Base-by-base conservation (phyloP, 1,140 invertebrate species). In the Bombus cullumanus region DNA sequence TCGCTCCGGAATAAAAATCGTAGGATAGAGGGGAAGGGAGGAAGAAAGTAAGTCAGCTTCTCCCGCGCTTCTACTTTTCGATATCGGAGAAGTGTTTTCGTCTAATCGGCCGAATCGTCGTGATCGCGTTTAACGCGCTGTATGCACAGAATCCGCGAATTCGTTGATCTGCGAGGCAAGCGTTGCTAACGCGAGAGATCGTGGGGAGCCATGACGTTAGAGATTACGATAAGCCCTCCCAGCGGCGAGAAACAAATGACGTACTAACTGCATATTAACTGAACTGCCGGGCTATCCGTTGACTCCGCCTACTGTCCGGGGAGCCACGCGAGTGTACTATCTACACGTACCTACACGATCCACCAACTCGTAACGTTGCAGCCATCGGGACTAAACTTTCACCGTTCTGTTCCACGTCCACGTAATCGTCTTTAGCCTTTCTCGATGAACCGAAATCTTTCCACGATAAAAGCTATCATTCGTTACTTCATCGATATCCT, bases 251-350 rank as follows among this genome's bases (percentile, higher is more conserved):
- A 92, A 92, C 88, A 90, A 92, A 92, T 89, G 90, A 91, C 90
- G 83, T 91, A 91, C 88, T 91, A 90, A 92, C 88, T 92, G 91
- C 91, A 90, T 90, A 90, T 90, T 91, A 89, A 88, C 86, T 68
- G 78, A 90, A 82, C 80, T 75, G 83, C 59, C 86, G 82, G 64
- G 62, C 64, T 88, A 82, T 83, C 84, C 78, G 82, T 83, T 83
- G 83, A 81, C 59, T 66, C 86, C 81, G 64, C 71, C 83, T 81
- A 75, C 81, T 82, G 84, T 74, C 85, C 89, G 57, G 62, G 77
- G 74, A 81, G 71, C 71, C 73, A 57, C 79, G 66, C 73, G 75
- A 62, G 83, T 59, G 71, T 22, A n/a, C 76, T 31, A 62, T 59
- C 37, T 31, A 13, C 76, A 39, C 18, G 75, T 72, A 73, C 47